Evolutionary conservation across 1,140 invertebrate genomes (phyloP), one percentile per base, ranked within the genome.

Genomic region (Forficula auricularia): DNA sequence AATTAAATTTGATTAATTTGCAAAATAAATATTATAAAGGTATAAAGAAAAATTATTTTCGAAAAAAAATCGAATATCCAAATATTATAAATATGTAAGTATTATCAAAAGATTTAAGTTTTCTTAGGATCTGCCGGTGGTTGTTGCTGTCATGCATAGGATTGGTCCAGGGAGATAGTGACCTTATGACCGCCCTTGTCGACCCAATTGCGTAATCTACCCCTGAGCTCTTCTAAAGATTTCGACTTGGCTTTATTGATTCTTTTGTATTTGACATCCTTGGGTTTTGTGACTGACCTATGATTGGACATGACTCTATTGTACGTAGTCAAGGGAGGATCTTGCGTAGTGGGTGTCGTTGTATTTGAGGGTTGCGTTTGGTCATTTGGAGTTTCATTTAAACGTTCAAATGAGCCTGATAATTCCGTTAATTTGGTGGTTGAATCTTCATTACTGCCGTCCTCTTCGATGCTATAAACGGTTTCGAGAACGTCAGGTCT

Each of bases 211-310:
- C 79, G 81, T 53, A 88, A 62, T 44, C 80, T 68, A 0, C 82
- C 84, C 4, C 83, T 61, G 34, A 88, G 56, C 52, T 88, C 84
- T 53, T 88, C 84, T 37, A 88, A 62, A 53, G 82, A 86, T 63
- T 86, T 85, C 18, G 82, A 86, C 59, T 87, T 87, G 3, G 82
- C 82, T 57, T 87, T 86, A 55, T 86, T 87, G 59, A 87, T 87
- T 49, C 82, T 71, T 57, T 86, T 86, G 63, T 86, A 87, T 60
- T 87, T 87, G 3, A 87, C 82, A 54, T 88, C 83, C 62, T 87
- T 87, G 42, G 83, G 82, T 60, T 87, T 87, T 2, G 82, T 86
- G 33, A 89, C 83, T 35, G 81, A 84, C 46, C 83, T 68, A 60
- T 88, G 84, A 59, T 87, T 88, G 18, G 79, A 82, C 83, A 87